Base-by-base conservation (phyloP, 1,140 invertebrate species). In the Lordiphosa collinella region DNA sequence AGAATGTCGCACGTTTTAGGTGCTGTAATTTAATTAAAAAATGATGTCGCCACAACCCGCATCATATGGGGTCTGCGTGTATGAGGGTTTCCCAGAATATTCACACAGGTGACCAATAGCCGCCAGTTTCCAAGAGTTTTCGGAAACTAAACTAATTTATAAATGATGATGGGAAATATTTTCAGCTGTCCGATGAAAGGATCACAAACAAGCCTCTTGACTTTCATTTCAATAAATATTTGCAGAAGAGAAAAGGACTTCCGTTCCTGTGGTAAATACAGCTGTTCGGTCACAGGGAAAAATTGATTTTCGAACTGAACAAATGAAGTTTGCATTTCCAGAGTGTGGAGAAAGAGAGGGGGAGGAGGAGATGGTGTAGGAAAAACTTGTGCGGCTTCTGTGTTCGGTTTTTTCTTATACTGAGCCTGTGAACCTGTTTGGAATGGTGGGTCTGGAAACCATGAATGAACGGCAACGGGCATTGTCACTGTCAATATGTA, bases 371-470 rank as follows among this genome's bases (percentile, higher is more conserved):
- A 32, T 16, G 40, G 46, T 55, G 43, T 16, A 47, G 65, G 65
- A 46, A 66, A 76, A 71, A 84, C 72, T 82, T 82, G 56, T 76
- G 78, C 55, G 76, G 76, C 76, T 82, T 82, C 76, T 82, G 78
- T 80, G 32, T 13, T 12, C 9, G 34, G 12, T 49, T 36, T 22
- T 34, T 22, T 36, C 59, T 18, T 37, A 8, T 4, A 7, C 12
- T 84, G 76, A 76, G 78, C 76, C 76, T 82, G 76, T 76, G 76
- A 82, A 82, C 76, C 76, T 82, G 76, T 82, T 84, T 84, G 62
- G 46, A 47, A 32, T 49, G 32, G 13, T 49, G 36, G 40, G 25
- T 29, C 50, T 57, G 47, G 78, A 82, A 82, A 82, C 76, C 76
- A 82, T 82, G 76, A 82, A 80, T 80, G 76, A 80, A 80, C 71